phyloP scores from a whole-genome alignment of 2,113 vertebrate species.

The Rhynchomys soricoides region DNA sequence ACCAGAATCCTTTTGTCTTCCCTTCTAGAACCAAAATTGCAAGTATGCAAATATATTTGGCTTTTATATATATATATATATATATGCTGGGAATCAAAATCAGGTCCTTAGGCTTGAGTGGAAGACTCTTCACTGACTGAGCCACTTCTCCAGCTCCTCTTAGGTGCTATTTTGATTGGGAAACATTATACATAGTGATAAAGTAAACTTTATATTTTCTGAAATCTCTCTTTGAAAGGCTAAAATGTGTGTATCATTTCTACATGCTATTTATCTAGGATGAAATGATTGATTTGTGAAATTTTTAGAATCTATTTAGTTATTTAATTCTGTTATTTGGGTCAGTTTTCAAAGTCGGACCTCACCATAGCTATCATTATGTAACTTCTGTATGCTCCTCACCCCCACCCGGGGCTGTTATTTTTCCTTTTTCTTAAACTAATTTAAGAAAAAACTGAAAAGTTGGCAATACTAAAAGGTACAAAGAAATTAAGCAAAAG shows the following conservation, averaged over 20 bases:
- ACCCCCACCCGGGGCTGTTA: neutral
- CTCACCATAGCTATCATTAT: neutral
- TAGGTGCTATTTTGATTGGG: neutral
- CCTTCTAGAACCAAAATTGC: neutral
- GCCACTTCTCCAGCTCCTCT: neutral
- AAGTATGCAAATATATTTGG: neutral
- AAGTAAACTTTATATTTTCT: constrained; percentile 11
- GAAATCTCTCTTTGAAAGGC: neutral
- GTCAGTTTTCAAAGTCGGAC: neutral
- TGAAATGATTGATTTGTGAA: constrained; percentile 63
- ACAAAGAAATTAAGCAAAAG: neutral
- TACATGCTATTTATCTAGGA: neutral
- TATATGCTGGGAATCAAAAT: too few species aligned
- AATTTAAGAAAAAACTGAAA: neutral
- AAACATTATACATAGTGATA: neutral
- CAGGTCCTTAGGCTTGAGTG: too few species aligned
- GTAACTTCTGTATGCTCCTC: neutral
- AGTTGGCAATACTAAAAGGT: neutral
- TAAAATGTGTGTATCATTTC: neutral
- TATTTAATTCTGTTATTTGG: constrained; percentile 16
- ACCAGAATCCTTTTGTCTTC: neutral
- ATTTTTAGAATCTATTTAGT: constrained; percentile 70
- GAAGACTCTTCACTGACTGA: too few species aligned
- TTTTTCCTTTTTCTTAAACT: neutral
- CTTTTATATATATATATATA: too few species aligned